Evolutionary conservation across 2,113 vertebrate genomes (phyloP), one percentile per base, ranked within the genome.

Genomic region (Epinephelus moara): DNA sequence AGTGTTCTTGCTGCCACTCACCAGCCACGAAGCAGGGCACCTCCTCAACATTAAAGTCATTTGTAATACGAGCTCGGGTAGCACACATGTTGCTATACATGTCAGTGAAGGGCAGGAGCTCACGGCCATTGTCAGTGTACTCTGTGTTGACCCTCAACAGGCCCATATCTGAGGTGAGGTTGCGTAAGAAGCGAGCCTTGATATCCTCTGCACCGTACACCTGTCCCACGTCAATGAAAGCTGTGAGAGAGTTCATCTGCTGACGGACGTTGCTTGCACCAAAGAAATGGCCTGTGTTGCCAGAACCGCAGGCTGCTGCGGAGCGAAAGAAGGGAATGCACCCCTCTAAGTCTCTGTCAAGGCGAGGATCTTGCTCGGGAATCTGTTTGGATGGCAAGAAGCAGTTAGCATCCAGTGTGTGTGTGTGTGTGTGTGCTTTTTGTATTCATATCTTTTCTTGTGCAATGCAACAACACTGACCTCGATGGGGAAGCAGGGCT

Each of bases 261-360:
- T 95, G 57, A 17, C 94, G 94, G 4, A 93, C 23, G 0, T 40
- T 95, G 0, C 85, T n/a, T 0, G 49, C 56, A 1, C 93, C 93
- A 23, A 92, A 94, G 3, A 91, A 18, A 75, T 70, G 47, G 1
- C 91, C 93, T 0, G 71, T 85, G 63, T 90, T 64, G 6, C 94
- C 94, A 0, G 60, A 80, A 0, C 93, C 70, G 27, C 97, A 98
- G 0, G 90, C 82, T 0, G 97, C 89, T 1, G 96, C 91, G 0
- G 97, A 96, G 63, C 95, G 96, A 77, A 94, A 95, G 88, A 97
- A 96, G 0, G 97, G 96, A 0, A 99, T 94, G 85, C 98, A 98
- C 4, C 93, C 81, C 0, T 1, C 19, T 0, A 77, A 89, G 61
- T 92, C 83, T 1, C 0, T 70, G 62, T 94, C 87, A 1, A 92